Conservation (phyloP, 2,888 invertebrate species). For the Trypoxylon attenuatum region DNA sequence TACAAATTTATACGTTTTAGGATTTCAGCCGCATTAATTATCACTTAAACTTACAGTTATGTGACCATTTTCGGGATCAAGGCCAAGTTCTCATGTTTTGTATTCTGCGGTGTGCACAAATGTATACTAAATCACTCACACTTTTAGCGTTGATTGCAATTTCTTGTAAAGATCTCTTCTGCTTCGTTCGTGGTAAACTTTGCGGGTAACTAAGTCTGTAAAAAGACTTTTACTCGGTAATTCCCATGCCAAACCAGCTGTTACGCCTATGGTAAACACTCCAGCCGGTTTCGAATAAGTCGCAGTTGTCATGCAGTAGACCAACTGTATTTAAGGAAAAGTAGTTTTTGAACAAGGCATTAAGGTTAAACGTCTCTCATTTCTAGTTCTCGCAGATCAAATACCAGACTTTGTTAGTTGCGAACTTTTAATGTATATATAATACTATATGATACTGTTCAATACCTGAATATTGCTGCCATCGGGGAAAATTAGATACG, state of each 20-base stretch:
- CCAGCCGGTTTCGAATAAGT: constrained; percentile 76
- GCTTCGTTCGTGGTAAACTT: constrained; percentile 79
- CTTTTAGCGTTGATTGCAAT: constrained; percentile 78
- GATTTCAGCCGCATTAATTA: no score
- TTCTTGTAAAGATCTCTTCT: constrained; percentile 80
- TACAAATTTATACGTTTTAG: background rate
- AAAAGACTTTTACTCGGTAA: constrained; percentile 79
- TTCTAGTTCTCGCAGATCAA: no score
- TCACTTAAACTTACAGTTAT: no score
- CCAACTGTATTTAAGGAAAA: constrained; percentile 69
- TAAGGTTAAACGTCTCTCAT: no score
- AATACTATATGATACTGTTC: no score
- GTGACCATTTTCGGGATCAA: no score
- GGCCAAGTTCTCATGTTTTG: no score
- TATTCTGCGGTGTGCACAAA: background rate
- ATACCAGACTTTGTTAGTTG: no score
- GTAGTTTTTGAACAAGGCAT: no score
- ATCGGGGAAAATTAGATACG: constrained; percentile 79
- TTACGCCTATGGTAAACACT: constrained; percentile 82
- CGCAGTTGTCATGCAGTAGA: constrained; percentile 80
- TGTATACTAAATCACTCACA: constrained; percentile 76
- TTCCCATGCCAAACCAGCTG: constrained; percentile 86
- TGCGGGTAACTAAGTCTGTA: constrained; percentile 69
- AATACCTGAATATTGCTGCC: constrained; percentile 80
- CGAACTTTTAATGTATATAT: no score